Conservation (phyloP, 2,113 vertebrate species). For the Tupaia tana region DNA sequence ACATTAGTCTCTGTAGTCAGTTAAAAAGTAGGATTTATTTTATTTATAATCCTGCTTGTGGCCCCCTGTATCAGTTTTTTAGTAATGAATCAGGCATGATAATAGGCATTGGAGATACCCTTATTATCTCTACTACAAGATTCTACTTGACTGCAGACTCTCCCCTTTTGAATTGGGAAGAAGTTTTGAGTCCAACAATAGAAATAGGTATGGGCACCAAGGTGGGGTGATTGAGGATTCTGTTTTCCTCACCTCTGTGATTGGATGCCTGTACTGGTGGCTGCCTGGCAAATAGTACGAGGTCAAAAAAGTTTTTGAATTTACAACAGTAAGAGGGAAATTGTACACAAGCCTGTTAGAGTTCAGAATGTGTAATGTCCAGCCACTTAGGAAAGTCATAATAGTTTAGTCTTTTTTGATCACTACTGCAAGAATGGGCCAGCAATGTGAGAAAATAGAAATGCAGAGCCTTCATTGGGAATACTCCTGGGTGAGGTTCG, state of each 20-base stretch:
- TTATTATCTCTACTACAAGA: background rate
- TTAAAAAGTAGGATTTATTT: slow-evolving; percentile 15
- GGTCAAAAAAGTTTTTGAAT: background rate
- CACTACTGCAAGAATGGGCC: background rate
- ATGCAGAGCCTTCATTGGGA: too few species aligned
- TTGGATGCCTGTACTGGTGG: background rate
- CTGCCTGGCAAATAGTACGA: slow-evolving; percentile 22
- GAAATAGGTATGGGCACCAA: background rate
- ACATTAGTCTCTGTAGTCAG: background rate
- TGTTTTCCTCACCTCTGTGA: slow-evolving; percentile 21
- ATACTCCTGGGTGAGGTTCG: too few species aligned
- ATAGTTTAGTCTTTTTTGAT: background rate
- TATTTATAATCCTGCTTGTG: slow-evolving; percentile 27
- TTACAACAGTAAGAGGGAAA: background rate
- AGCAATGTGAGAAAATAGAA: too few species aligned
- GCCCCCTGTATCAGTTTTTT: background rate
- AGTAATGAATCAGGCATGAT: background rate
- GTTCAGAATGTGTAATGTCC: background rate
- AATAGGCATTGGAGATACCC: background rate
- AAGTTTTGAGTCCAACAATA: background rate
- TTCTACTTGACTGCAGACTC: background rate
- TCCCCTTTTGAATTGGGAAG: background rate
- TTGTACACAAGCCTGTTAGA: background rate
- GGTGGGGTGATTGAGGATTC: background rate
- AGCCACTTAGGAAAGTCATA: background rate